Evolutionary conservation across 2,797 vertebrate species (phyloP).

Genomic region (Mormyrops attenuatus): DNA sequence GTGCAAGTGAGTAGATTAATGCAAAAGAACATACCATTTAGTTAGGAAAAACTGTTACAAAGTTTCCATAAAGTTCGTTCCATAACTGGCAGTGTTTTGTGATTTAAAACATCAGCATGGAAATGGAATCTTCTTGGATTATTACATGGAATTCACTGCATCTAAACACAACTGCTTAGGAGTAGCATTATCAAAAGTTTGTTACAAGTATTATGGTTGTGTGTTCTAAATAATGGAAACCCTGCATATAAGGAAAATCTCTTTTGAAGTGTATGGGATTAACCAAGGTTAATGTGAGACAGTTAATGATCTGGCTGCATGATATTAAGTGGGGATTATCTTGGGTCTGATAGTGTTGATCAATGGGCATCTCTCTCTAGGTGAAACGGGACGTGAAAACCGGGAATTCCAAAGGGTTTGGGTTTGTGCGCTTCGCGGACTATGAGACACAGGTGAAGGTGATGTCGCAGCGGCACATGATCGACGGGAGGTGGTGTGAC

Average conservation of each 20-base stretch:
- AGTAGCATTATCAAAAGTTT: not conserved
- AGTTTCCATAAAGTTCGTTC: not conserved
- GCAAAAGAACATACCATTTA: not conserved
- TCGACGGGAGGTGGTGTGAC: conserved; percentile 97
- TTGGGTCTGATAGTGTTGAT: not conserved
- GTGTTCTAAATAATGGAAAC: not conserved
- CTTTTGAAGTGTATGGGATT: too few species aligned
- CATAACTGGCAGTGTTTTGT: not conserved
- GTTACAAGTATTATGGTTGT: not conserved
- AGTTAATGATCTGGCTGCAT: not conserved
- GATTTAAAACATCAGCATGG: not conserved
- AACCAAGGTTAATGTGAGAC: too few species aligned
- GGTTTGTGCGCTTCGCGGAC: conserved; percentile 93
- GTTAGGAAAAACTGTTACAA: not conserved
- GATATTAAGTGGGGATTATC: not conserved
- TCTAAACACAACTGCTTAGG: not conserved
- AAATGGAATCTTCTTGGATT: not conserved
- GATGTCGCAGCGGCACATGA: conserved; percentile 97
- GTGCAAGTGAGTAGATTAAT: conserved; percentile 75
- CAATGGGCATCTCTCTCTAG: conserved; percentile 49
- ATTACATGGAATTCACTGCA: not conserved
- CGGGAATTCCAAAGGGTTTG: conserved; percentile 96
- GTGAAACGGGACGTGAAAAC: conserved; percentile 96
- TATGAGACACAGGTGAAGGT: conserved; percentile 98
- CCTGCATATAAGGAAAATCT: not conserved